These are phyloP conservation scores for Rousettus madagascariensis DNA, from an alignment of 2,797 vertebrate genomes.

Conservation along the genomic window DNA sequence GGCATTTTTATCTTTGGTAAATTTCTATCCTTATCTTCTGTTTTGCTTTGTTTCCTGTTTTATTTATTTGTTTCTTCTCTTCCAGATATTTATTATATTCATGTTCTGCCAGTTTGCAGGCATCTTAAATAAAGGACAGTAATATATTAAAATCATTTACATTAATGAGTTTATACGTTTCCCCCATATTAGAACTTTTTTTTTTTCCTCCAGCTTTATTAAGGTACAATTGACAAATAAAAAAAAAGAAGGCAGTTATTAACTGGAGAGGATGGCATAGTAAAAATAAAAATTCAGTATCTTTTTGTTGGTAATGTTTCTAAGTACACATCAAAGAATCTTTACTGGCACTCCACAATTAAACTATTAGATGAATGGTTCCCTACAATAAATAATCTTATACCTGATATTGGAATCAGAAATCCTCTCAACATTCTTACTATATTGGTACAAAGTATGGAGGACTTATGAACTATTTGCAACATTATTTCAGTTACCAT, in stretches of 20 bases:
- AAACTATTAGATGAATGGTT: not conserved
- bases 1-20: not conserved
- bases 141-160: not conserved
- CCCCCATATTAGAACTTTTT: not conserved
- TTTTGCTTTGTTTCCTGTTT: not conserved
- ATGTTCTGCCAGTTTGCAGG: not conserved
- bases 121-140: not conserved
- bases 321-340: not conserved
- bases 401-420: slow-evolving; percentile 69
- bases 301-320: not conserved
- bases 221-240: not conserved
- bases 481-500: slow-evolving; percentile 59
- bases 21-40: not conserved
- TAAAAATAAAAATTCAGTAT: not conserved
- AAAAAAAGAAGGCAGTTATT: not conserved
- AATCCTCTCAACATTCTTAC: slow-evolving; percentile 70
- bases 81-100: not conserved
- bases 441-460: slow-evolving; percentile 18
- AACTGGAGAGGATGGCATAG: not conserved
- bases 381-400: not conserved
- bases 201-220: not conserved
- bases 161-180: not conserved
- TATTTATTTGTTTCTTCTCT: not conserved
- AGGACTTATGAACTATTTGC: slow-evolving; percentile 62
- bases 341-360: not conserved